Conservation (phyloP, 1,140 invertebrate genomes). For the Pollicipes pollicipes region DNA sequence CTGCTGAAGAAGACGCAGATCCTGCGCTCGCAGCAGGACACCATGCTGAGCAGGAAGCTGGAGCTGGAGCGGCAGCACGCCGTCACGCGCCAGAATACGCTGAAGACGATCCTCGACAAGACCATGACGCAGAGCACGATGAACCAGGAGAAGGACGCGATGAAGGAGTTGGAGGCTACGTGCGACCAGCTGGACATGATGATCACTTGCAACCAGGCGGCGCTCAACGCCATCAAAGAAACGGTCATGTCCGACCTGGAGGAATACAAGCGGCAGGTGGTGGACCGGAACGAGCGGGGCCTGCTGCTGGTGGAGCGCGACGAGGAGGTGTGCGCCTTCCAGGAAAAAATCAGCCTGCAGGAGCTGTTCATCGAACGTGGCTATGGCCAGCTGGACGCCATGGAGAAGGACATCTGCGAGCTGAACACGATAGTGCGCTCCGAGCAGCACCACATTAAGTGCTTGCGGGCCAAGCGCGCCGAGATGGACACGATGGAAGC, state of each 20-base stretch:
- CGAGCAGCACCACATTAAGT: background rate
- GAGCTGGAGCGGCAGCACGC: background rate
- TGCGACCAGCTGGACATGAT: background rate
- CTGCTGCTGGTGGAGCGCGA: background rate
- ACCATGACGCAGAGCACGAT: background rate
- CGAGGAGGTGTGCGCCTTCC: slow-evolving; percentile 1
- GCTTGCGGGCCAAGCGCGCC: background rate
- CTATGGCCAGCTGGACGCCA: background rate
- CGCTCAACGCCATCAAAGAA: background rate
- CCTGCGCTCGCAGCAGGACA: background rate
- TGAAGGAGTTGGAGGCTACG: background rate
- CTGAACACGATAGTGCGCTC: background rate
- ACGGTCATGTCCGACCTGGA: background rate
- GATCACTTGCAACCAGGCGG: background rate
- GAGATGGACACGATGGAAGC: background rate
- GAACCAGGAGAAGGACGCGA: background rate
- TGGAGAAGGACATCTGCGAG: background rate
- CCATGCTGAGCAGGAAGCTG: background rate
- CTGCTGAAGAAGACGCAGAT: background rate
- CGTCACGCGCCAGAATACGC: background rate
- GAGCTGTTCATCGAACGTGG: background rate
- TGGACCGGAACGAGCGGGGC: background rate
- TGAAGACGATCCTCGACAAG: background rate
- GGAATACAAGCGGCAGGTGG: background rate
- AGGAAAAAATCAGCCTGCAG: background rate